Base-by-base conservation (phyloP, 2,888 invertebrate genomes). In the Lepas anatifera region DNA sequence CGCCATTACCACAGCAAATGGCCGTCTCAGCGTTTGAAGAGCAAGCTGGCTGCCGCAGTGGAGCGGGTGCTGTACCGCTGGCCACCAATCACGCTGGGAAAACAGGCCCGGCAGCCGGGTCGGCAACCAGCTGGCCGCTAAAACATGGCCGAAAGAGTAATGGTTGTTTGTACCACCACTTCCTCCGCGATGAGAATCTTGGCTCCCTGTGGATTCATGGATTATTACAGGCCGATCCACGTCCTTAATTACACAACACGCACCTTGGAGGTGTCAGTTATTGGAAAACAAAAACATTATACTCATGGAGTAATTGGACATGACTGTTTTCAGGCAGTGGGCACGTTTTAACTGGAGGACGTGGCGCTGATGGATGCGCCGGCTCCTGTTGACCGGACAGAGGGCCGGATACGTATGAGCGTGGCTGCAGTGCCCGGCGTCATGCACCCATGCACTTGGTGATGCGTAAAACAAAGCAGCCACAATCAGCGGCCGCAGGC, bases 81-180 rank as follows among this genome's bases (percentile, higher is more conserved):
- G 48, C 48, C n/a, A 35, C 58, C 58, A 58, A 58, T 58, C 58
- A 35, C 52, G 29, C 6, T 11, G 29, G 25, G 22, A 7, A 0
- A 16, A 2, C 3, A 41, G 41, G 41, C 10, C 41, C 41, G 41
- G 35, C 22, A 25, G 2, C 35, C 22, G 22, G 22, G 22, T 35
- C 58, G 58, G 22, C 32, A 4, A 35, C 58, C 58, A 58, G 35
- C 58, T 58, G 58, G 58, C 58, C 4, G 32, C 22, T 58, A 58
- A 58, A 58, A 58, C n/a, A 58, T 58, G 58, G 58, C 58, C 58
- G 58, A 58, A 35, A 58, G 58, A 58, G 58, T 58, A 58, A 58
- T 58, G 32, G 58, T 58, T 58, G 58, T 58, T 58, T 58, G 58
- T 58, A 58, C 22, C 58, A 35, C 22, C 32, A 58, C 58, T 58